Conservation (phyloP, 2,888 invertebrate species). For the Ypsolopha scabrella region DNA sequence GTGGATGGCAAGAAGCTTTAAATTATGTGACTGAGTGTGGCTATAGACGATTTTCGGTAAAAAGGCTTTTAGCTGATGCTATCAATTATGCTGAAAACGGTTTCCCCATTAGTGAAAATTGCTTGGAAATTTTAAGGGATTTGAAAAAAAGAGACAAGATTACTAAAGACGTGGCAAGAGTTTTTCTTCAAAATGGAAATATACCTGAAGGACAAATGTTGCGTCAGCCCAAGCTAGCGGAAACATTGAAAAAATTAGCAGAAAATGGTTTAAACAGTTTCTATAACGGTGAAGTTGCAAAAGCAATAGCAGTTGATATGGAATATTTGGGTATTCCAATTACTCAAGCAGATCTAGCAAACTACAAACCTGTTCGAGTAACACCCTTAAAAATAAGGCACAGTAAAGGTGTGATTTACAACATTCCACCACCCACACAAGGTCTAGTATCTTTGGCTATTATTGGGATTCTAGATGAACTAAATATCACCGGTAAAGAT, state of each 20-base stretch:
- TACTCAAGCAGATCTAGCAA: constrained; percentile 40
- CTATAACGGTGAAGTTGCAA: constrained; percentile 43
- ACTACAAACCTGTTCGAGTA: constrained; percentile 38
- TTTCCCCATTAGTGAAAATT: constrained; percentile 27
- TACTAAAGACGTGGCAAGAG: constrained; percentile 23
- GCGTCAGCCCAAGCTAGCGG: constrained; percentile 39
- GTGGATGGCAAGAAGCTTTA: constrained; percentile 57
- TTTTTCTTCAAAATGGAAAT: constrained; percentile 32
- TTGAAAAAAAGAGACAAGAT: constrained; percentile 8
- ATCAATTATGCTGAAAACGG: constrained; percentile 51
- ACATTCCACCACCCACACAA: constrained; percentile 58
- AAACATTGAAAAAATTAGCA: constrained; percentile 33
- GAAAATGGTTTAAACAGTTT: constrained; percentile 45
- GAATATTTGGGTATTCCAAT: constrained; percentile 40
- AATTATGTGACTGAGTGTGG: constrained; percentile 47
- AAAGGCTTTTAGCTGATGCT: constrained; percentile 41
- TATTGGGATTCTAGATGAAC: constrained; percentile 44
- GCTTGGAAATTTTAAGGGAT: constrained; percentile 10
- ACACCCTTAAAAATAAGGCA: constrained; percentile 38
- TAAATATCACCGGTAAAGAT: constrained; percentile 38
- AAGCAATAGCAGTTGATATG: constrained; percentile 43
- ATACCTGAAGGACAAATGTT: constrained; percentile 36
- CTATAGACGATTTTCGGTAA: constrained; percentile 32
- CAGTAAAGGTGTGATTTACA: constrained; percentile 39
- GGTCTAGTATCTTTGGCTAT: constrained; percentile 45